Evolutionary conservation across 2,797 vertebrate species (phyloP).

Genomic region (Prunella strophiata): DNA sequence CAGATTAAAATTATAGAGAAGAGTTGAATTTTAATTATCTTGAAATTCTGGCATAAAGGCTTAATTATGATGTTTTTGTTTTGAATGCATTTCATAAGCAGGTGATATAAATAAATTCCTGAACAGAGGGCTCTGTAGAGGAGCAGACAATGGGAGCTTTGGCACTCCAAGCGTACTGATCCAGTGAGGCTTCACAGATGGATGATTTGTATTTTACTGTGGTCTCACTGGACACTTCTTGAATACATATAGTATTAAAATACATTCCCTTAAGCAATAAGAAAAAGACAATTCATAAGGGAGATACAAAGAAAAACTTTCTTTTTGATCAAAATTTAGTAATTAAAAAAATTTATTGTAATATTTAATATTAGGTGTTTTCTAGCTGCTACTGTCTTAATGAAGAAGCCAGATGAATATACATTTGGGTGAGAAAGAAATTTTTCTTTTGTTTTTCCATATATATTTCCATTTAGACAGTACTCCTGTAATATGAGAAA

Average conservation of each 20-base stretch:
- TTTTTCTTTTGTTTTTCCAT: conserved; percentile 51
- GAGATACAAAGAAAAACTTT: not conserved
- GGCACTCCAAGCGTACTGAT: not conserved
- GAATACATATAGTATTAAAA: conserved; percentile 1
- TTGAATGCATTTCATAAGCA: conserved; percentile 27
- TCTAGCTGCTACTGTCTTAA: conserved; percentile 25
- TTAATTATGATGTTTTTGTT: conserved; percentile 44
- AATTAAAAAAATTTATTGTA: not conserved
- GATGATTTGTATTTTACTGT: not conserved
- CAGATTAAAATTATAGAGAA: conserved; percentile 55
- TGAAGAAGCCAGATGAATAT: not conserved
- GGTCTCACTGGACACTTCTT: not conserved
- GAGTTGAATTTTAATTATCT: conserved; percentile 38
- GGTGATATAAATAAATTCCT: conserved; percentile 43
- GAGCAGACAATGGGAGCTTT: not conserved
- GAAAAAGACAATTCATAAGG: not conserved
- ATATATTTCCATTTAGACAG: conserved; percentile 71
- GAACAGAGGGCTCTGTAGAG: not conserved
- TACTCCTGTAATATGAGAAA: conserved; percentile 46
- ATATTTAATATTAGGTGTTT: conserved; percentile 44
- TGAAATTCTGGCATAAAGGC: conserved; percentile 23
- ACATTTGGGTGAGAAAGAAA: conserved; percentile 5
- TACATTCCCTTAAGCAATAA: conserved; percentile 8
- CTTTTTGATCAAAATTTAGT: conserved; percentile 29
- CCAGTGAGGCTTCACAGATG: not conserved